Evolutionary conservation across 1,140 invertebrate species (phyloP).

Genomic region (Drosophila pandora): DNA sequence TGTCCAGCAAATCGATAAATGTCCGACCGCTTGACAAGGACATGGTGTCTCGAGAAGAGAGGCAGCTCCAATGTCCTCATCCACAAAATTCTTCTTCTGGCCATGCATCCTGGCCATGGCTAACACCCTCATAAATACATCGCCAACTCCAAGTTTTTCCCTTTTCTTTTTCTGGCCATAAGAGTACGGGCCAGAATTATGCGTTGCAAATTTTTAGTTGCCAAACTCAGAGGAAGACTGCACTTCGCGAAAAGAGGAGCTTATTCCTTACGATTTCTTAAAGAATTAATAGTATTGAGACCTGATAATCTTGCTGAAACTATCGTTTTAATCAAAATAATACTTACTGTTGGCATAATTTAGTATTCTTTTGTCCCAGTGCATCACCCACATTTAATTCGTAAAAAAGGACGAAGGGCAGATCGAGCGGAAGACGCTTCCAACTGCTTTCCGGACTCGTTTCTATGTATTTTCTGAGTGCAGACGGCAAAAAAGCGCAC

Average conservation of each 20-base stretch:
- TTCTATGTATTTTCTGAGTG: conserved; percentile 15
- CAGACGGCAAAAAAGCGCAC: conserved; percentile 10
- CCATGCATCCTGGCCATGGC: conserved; percentile 27
- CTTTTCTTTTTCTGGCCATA: conserved; percentile 6
- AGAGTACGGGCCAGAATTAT: conserved; percentile 49
- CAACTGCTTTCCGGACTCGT: conserved; percentile 41
- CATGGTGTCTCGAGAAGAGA: not conserved
- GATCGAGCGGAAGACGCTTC: conserved; percentile 23
- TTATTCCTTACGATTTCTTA: too few relatives aligned
- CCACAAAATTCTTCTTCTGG: conserved; percentile 16
- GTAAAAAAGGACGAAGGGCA: not conserved
- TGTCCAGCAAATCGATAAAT: conserved; percentile 56
- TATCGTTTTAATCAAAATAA: too few relatives aligned
- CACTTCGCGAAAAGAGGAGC: conserved; percentile 3
- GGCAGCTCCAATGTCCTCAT: not conserved
- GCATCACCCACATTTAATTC: conserved; percentile 18
- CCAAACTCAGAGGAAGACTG: conserved; percentile 8
- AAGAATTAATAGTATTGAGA: too few relatives aligned
- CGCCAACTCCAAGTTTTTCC: conserved; percentile 23
- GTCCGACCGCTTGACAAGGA: conserved; percentile 36
- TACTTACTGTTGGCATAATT: too few relatives aligned
- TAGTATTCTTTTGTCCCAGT: not conserved
- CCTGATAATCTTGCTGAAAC: too few relatives aligned
- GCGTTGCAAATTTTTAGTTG: conserved; percentile 50
- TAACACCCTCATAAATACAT: conserved; percentile 38